These are phyloP conservation scores for Enoplosus armatus DNA, from an alignment of 2,797 vertebrate species.

Conservation along the genomic window DNA sequence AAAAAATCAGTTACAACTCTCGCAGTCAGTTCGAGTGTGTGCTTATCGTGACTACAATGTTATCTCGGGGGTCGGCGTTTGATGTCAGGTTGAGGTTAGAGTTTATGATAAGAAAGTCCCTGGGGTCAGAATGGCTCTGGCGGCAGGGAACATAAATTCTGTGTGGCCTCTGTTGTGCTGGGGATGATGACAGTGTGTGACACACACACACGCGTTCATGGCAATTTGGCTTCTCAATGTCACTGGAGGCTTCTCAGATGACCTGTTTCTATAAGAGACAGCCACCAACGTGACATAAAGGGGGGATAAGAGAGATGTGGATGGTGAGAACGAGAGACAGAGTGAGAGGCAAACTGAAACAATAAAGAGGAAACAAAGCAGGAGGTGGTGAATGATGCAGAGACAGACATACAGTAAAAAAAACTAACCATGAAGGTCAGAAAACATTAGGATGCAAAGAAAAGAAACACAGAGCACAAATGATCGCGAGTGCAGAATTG, in stretches of 20 bases:
- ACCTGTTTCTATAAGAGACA: conserved; percentile 83
- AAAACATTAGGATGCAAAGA: conserved; percentile 56
- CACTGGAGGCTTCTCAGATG: conserved; percentile 81
- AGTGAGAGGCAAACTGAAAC: conserved; percentile 22
- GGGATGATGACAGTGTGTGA: conserved; percentile 76
- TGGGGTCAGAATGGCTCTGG: conserved; percentile 80
- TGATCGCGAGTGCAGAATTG: conserved; percentile 44
- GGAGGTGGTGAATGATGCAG: conserved; percentile 1
- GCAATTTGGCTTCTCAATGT: conserved; percentile 85
- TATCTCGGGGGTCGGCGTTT: conserved; percentile 78
- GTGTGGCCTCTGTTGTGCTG: conserved; percentile 75
- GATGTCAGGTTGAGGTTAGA: conserved; percentile 86
- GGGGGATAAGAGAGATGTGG: conserved; percentile 48
- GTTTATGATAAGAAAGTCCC: conserved; percentile 88
- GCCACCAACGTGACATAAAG: conserved; percentile 67
- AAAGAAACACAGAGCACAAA: conserved; percentile 52
- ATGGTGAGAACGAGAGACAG: conserved; percentile 46
- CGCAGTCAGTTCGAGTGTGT: conserved; percentile 48
- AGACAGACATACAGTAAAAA: not conserved
- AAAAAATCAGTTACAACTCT: conserved; percentile 38
- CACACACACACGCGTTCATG: conserved; percentile 64
- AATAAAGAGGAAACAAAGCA: conserved; percentile 34
- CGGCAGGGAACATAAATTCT: conserved; percentile 85
- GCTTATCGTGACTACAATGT: conserved; percentile 80
- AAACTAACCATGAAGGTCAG: conserved; percentile 45